Evolutionary conservation across 2,888 invertebrate species (phyloP), one percentile per base, ranked within the genome.

Genomic region (Spodoptera littoralis): DNA sequence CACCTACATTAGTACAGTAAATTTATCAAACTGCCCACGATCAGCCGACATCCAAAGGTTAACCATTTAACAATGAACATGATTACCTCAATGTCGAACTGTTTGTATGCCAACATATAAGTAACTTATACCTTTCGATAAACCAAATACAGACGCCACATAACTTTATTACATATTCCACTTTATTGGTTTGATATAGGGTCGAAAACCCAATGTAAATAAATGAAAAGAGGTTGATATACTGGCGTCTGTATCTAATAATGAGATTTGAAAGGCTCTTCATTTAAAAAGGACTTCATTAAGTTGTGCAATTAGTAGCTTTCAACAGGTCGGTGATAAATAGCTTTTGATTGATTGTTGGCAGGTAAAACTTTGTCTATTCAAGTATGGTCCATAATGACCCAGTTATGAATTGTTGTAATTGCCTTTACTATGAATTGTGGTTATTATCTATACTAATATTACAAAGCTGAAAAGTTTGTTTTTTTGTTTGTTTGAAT

Each of bases 11-110:
- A 11, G 53, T 45, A 11, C 13, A 9, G 51, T 36, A 51, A 47
- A 76, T 84, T 79, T 66, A 80, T 85, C 75, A 82, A 81, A 68
- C 82, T 71, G 60, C 73, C 70, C 72, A 75, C 73, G 65, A 69
- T 9, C 54, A n/a, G 4, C 11, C 59, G 72, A 72, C 77, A 76
- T 65, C 48, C 57, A 64, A 70, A 73, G 70, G 80, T 79, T 66
- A 69, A 50, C 47, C 44, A 65, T 67, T 66, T 69, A 76, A 80
- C 80, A 79, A 77, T 79, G 76, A 73, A 74, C 77, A 65, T 61
- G 76, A 80, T 77, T 82, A 80, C 66, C 69, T 83, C 85, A 87
- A 84, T 86, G 87, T 67, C 83, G 79, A 59, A 76, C 44, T 51
- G 65, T 80, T 82, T 79, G 75, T 81, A 77, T 73, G 47, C 57